A percentile compares a stretch with the other conserved stretches of the same genome.
Conservation (phyloP, 53 echinoderm and acorn worm species). For the Echinometra lucunter region DNA sequence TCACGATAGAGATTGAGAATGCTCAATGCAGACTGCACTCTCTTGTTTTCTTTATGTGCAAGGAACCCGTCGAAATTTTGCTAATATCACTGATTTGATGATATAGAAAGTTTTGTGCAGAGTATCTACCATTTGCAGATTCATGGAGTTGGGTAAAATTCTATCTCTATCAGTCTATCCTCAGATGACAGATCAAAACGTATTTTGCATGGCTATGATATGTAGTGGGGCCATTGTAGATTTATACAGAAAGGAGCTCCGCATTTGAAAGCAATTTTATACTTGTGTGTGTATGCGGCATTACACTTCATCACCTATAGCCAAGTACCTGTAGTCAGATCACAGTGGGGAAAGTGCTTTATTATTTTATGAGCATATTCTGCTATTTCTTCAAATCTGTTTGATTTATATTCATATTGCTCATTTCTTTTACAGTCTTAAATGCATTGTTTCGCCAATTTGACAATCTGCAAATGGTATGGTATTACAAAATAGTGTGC, state of each 20-base stretch:
- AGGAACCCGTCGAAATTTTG: not conserved
- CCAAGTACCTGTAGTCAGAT: not conserved
- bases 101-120: not conserved
- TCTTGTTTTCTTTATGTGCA: not conserved
- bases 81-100: not conserved
- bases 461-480: not conserved
- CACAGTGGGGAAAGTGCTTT: not conserved
- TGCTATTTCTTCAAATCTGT: not conserved
- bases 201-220: no score
- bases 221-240: no score
- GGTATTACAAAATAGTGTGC: not conserved
- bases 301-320: not conserved
- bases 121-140: slow-evolving; percentile 1
- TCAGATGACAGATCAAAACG: no score
- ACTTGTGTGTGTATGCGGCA: not conserved
- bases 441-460: not conserved
- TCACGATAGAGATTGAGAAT: not conserved
- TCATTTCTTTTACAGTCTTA: not conserved
- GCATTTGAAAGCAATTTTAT: no score
- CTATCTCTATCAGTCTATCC: no score
- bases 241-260: no score
- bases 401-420: not conserved
- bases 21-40: not conserved
- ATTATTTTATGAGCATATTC: not conserved
- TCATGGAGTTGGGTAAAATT: not conserved